Percentiles rank a stretch among this genome's conserved stretches.
phyloP scores from a whole-genome alignment of 1,140 invertebrate genomes.

The Leptopilina clavipes region DNA sequence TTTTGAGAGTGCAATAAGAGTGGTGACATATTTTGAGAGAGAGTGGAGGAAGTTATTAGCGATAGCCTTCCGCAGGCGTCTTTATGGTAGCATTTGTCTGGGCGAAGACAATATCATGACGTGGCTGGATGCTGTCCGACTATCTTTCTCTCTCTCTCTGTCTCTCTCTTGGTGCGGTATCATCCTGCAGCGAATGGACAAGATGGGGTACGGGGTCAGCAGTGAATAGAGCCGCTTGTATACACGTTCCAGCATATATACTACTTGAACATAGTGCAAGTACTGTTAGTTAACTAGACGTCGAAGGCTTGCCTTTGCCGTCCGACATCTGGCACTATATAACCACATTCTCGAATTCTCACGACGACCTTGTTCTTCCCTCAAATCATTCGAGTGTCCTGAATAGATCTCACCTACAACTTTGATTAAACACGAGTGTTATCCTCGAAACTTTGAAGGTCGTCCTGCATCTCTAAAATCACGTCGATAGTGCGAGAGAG shows the following conservation, averaged over 20 bases:
- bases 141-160: conserved; percentile 46
- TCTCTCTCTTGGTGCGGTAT: conserved; percentile 47
- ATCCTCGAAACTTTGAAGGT: conserved; percentile 11
- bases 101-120: conserved; percentile 53
- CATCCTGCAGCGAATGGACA: conserved; percentile 39
- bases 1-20: background rate
- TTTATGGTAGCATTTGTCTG: conserved; percentile 47
- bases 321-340: conserved; percentile 46
- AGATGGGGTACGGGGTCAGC: conserved; percentile 54
- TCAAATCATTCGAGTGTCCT: conserved; percentile 41
- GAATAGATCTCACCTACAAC: background rate
- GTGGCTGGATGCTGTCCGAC: conserved; percentile 50
- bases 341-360: conserved; percentile 56
- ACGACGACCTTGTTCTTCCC: conserved; percentile 55
- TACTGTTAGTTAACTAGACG: conserved; percentile 56
- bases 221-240: conserved; percentile 55
- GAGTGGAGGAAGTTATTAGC: conserved; percentile 41
- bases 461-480: background rate
- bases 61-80: conserved; percentile 43
- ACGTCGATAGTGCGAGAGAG: background rate
- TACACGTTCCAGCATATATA: conserved; percentile 53
- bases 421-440: conserved; percentile 13
- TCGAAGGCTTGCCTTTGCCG: conserved; percentile 52
- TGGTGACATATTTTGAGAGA: background rate
- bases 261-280: conserved; percentile 44